Evolutionary conservation across 2,888 invertebrate genomes (phyloP), one percentile per base, ranked within the genome.

Genomic region (Lasioglossum oenotherae): DNA sequence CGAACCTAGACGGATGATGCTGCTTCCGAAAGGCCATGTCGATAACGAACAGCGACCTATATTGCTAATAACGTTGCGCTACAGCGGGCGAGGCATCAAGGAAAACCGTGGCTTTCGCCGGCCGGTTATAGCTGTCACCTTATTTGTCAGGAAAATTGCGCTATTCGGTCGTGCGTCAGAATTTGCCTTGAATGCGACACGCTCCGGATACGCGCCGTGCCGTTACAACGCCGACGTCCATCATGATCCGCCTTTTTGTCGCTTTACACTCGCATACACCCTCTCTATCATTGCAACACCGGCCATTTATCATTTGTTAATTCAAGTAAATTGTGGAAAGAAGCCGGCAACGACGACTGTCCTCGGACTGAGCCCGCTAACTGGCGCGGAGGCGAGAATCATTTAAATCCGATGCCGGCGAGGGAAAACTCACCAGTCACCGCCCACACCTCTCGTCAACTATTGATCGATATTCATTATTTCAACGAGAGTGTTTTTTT

Each of bases 121-220:
- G 67, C 27, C 69, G 57, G 75, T 82, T 82, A 76, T 80, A 85
- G 38, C 31, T 60, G 80, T 80, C 44, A 77, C 49, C 78, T 41
- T 67, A 60, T 86, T 80, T 85, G 76, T 78, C 74, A 78, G 87
- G 35, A 85, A 87, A 87, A 82, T 67, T 76, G 57, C 73, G 57
- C 19, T 31, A 67, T 78, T 75, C 74, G 35, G 73, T 74, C 78
- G 35, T 80, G 60, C 81, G 74, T 79, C 74, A 82, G 77, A 71
- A 74, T 77, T 83, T 49, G 64, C 86, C 81, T 86, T 86, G 83
- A 57, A 80, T 53, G 38, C 74, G 41, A 79, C n/a, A 72, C 64
- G 60, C 76, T 69, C 31, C 60, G 73, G 44, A 80, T 81, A 41
- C 78, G 10, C 60, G 10, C 60, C 27, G 44, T 73, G 10, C 60